These are phyloP conservation scores for Lasiurus cinereus DNA, from an alignment of 2,113 vertebrate genomes.

Conservation along the genomic window DNA sequence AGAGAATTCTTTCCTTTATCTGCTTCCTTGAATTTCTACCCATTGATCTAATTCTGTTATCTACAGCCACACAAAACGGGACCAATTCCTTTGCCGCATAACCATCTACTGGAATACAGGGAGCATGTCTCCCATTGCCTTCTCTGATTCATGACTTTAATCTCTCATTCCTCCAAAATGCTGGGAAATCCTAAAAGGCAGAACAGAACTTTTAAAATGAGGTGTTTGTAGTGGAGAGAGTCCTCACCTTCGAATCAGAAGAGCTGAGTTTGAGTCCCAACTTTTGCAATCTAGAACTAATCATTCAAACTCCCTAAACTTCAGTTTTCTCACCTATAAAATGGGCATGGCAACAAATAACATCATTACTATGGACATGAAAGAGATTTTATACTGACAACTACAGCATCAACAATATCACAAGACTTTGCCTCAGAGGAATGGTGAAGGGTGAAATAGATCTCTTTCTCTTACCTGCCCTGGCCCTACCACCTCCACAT, in stretches of 20 bases:
- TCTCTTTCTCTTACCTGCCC: neutral
- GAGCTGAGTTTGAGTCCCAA: neutral
- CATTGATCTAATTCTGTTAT: neutral
- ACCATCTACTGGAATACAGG: neutral
- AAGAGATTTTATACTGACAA: neutral
- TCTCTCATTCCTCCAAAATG: neutral
- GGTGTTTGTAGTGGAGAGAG: neutral
- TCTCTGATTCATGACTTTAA: conserved; percentile 11
- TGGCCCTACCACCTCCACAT: neutral
- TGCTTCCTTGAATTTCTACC: neutral
- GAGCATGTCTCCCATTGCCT: neutral
- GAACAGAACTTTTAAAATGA: neutral
- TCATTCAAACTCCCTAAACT: conserved; percentile 10
- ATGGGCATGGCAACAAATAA: neutral
- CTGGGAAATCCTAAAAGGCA: neutral
- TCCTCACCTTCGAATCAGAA: neutral
- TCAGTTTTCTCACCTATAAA: neutral
- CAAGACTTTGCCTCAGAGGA: neutral
- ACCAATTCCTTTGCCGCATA: neutral
- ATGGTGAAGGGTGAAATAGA: neutral
- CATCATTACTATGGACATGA: neutral
- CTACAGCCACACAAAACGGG: neutral
- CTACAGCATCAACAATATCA: neutral
- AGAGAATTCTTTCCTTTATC: conserved; percentile 1
- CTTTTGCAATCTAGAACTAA: neutral